Evolutionary conservation across 2,113 vertebrate species (phyloP).

Genomic region (Ctenomys sociabilis): DNA sequence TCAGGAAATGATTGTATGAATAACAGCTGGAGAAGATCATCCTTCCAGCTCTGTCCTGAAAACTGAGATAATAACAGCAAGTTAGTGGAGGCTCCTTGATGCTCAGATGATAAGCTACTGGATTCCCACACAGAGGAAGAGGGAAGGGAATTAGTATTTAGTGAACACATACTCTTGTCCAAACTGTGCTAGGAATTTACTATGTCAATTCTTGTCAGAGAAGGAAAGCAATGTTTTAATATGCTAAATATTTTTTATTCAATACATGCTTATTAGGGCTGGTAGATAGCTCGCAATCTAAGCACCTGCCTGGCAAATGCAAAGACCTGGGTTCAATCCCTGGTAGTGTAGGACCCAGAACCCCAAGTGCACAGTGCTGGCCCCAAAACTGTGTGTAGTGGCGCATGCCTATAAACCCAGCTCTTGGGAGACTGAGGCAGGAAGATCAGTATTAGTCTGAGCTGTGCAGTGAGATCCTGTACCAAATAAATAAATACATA

Average conservation of each 20-base stretch:
- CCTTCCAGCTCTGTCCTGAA: conserved; percentile 23
- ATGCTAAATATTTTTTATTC: conserved; percentile 45
- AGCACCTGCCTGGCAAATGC: too few relatives aligned
- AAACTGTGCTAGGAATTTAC: conserved; percentile 30
- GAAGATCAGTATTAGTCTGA: too few relatives aligned
- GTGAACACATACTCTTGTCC: not conserved
- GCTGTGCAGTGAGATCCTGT: too few relatives aligned
- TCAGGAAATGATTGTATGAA: conserved; percentile 71
- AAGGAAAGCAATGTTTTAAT: conserved; percentile 43
- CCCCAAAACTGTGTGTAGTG: too few relatives aligned
- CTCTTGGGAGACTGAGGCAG: too few relatives aligned
- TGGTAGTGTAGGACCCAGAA: too few relatives aligned
- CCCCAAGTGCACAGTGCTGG: too few relatives aligned
- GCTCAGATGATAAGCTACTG: not conserved
- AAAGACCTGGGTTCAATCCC: too few relatives aligned
- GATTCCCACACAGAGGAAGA: not conserved
- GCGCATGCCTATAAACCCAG: too few relatives aligned
- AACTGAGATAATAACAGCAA: conserved; percentile 39
- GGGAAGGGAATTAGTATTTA: not conserved
- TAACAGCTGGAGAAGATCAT: conserved; percentile 58
- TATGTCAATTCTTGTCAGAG: conserved; percentile 30
- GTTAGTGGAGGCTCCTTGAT: not conserved
- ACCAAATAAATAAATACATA: too few relatives aligned
- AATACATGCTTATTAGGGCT: not conserved
- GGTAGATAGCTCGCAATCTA: too few relatives aligned